Percentiles rank a stretch among this genome's conserved stretches.
Conservation (phyloP, 2,797 vertebrate genomes). For the Phaenicophaeus curvirostris region DNA sequence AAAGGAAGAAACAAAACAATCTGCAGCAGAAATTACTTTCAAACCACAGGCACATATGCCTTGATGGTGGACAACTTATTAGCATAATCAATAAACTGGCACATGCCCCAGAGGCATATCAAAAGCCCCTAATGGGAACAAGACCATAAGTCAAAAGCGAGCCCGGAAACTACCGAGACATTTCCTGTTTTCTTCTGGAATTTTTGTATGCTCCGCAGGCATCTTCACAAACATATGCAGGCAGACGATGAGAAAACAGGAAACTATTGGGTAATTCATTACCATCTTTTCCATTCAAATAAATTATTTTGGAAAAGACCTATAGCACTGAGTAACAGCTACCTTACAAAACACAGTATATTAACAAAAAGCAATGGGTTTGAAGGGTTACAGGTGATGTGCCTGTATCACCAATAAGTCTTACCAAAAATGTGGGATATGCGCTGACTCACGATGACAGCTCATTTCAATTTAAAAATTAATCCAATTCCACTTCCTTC, state of each 20-base stretch:
- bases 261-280: not conserved
- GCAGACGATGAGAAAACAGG: not conserved
- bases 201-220: not conserved
- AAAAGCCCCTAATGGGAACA: not conserved
- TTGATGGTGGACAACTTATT: not conserved
- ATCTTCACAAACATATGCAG: not conserved
- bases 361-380: not conserved
- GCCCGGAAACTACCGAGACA: not conserved
- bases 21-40: not conserved
- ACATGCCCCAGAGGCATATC: not conserved
- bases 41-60: not conserved
- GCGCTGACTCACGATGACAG: not conserved
- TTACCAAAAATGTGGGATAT: not conserved
- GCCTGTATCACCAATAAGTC: not conserved
- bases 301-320: not conserved
- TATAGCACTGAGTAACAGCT: not conserved
- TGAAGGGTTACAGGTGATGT: not conserved
- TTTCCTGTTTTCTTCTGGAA: conserved; percentile 12
- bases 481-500: not conserved
- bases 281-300: not conserved
- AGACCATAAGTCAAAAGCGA: not conserved
- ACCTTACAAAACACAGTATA: not conserved
- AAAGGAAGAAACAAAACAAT: not conserved
- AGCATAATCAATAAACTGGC: conserved; percentile 6
- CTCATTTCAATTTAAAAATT: not conserved